Conservation (phyloP, 2,797 vertebrate species). For the Darevskia nairensis region DNA sequence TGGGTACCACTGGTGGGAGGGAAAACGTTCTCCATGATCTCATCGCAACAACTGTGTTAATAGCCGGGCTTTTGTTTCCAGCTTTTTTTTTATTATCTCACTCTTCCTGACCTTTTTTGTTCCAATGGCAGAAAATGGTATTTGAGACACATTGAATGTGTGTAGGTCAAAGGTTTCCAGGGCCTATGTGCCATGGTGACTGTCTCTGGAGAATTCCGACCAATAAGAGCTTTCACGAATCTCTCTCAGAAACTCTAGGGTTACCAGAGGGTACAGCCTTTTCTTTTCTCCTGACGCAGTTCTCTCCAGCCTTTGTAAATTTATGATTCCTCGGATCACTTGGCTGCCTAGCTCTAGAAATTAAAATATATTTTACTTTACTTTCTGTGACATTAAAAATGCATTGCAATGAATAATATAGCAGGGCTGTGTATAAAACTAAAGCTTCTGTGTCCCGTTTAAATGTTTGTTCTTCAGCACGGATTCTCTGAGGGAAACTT, state of each 20-base stretch:
- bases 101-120: conserved; percentile 67
- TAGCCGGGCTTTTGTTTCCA: conserved; percentile 51
- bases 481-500: conserved; percentile 79
- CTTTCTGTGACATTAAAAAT: conserved; percentile 83
- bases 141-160: conserved; percentile 57
- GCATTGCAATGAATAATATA: conserved; percentile 84
- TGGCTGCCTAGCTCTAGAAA: conserved; percentile 74
- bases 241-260: conserved; percentile 13
- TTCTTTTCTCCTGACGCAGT: conserved; percentile 39
- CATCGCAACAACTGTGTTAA: conserved; percentile 50
- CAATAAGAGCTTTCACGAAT: conserved; percentile 55
- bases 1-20: background rate
- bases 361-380: conserved; percentile 83
- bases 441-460: conserved; percentile 77
- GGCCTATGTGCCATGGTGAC: conserved; percentile 7
- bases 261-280: conserved; percentile 25
- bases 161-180: conserved; percentile 64
- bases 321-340: conserved; percentile 72
- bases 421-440: conserved; percentile 80
- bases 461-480: conserved; percentile 82
- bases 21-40: background rate
- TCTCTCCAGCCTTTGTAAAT: conserved; percentile 68
- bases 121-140: conserved; percentile 28
- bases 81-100: conserved; percentile 60
- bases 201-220: conserved; percentile 60